Conservation (phyloP, 2,797 vertebrate genomes). For the Galago senegalensis region DNA sequence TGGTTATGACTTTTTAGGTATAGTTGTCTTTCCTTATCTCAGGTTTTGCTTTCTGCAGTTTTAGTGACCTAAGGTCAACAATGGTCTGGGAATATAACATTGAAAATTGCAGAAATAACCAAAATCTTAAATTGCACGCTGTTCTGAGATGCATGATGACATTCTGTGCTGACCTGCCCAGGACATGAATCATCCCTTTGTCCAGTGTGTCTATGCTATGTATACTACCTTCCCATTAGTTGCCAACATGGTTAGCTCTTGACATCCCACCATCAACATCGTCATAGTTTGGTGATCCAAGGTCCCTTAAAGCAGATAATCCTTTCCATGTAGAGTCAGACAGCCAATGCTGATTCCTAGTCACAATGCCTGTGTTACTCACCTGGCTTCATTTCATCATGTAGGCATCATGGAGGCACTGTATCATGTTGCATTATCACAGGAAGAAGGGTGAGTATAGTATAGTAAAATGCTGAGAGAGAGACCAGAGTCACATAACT, state of each 20-base stretch:
- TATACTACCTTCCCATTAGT: background rate
- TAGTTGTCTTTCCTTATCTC: background rate
- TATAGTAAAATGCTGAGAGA: background rate
- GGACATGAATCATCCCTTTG: background rate
- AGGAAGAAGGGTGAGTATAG: background rate
- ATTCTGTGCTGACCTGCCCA: background rate
- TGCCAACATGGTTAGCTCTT: background rate
- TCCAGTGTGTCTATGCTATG: background rate
- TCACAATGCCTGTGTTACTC: background rate
- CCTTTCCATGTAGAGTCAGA: background rate
- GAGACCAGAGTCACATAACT: background rate
- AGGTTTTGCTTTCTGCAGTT: background rate
- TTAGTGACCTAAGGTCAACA: background rate
- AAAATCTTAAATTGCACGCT: background rate
- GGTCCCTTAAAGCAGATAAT: background rate
- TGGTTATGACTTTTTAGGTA: background rate
- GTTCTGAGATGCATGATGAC: background rate
- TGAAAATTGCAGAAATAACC: background rate
- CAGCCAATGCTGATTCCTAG: background rate
- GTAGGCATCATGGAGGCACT: background rate
- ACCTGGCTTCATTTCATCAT: background rate
- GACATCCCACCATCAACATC: background rate
- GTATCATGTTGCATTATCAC: background rate
- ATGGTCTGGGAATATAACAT: background rate
- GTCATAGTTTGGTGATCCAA: background rate